A percentile compares a stretch with the other conserved stretches of the same genome.
These are phyloP conservation scores for Platygyra sinensis DNA, from an alignment of 64 coral and sea anemone genomes.

Conservation along the genomic window DNA sequence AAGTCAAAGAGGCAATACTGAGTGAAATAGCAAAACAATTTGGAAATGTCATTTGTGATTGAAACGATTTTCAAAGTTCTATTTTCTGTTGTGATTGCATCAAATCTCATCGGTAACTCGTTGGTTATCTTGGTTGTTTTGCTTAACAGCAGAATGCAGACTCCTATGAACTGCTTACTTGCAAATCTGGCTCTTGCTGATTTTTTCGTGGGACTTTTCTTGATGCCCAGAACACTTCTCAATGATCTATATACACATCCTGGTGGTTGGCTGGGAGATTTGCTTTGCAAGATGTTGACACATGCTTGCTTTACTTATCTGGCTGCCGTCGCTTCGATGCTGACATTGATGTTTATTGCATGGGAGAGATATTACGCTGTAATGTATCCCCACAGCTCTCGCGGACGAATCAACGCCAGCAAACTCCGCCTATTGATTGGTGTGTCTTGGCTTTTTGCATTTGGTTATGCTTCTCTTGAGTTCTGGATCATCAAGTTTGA, in stretches of 20 bases:
- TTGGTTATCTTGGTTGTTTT: not conserved
- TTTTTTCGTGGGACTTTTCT: slow-evolving; percentile 4
- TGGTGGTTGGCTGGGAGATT: not conserved
- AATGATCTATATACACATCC: not conserved
- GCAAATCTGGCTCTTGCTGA: slow-evolving; percentile 31
- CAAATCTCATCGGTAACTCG: slow-evolving; percentile 1
- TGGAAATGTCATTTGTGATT: not conserved
- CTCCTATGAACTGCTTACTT: slow-evolving; percentile 41
- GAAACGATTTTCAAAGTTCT: not conserved
- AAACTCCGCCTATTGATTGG: not conserved
- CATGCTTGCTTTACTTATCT: not conserved
- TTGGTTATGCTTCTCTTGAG: not conserved
- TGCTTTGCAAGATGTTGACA: not conserved
- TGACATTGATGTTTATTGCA: not conserved
- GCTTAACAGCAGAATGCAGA: slow-evolving; percentile 4
- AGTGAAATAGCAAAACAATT: too few species aligned
- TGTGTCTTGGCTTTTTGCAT: not conserved
- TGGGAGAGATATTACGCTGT: slow-evolving; percentile 3
- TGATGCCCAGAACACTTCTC: slow-evolving; percentile 19
- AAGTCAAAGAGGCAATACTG: too few species aligned
- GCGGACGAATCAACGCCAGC: not conserved
- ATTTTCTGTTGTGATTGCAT: slow-evolving; percentile 9
- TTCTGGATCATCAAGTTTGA: not conserved
- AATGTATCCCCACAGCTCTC: not conserved
- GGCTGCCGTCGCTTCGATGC: not conserved